Base-by-base conservation (phyloP, 2,888 invertebrate genomes). In the Mactromeris polynyma region DNA sequence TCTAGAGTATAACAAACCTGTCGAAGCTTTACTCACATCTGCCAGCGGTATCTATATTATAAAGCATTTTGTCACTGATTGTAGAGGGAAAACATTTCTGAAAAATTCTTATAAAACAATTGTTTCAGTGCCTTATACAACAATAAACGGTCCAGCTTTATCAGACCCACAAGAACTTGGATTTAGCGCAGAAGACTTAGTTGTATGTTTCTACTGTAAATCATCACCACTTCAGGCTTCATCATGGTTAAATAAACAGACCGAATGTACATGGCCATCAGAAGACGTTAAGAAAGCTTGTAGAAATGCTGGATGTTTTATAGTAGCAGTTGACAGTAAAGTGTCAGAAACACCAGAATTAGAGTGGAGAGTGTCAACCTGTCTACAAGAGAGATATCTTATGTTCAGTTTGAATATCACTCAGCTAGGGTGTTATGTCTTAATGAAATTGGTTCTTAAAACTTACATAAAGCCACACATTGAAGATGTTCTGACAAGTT, bases 331-430 rank as follows among this genome's bases (percentile, higher is more conserved):
- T 26, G 26, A 31, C 11, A 46, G 81, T 21, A 54, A 36, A 19
- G 31, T 31, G 3, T 17, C 31, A 17, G 9, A 31, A 19, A 2
- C 51, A 4, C 19, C 11, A 4, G 31, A 51, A n/a, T 4, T 81
- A 31, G 81, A 81, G 42, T 81, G 81, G 81, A n/a, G 81, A 81
- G 54, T 81, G 31, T 81, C 81, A 1, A 81, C 81, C 9, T n/a
- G 58, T 58, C 58, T 58, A 26, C 58, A 58, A 26, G 58, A 58
- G n/a, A 58, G 58, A 58, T 58, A 58, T 19, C 21, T 58, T 21
- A 58, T 81, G 51, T 54, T 17, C 54, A 54, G 81, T 54, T 54
- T 51, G 54, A 81, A 31, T 31, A 36, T 81, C 7, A 46, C 46
- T n/a, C 80, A 80, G n/a, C 26, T 80, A 40, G 2, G 78, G 2